Percentiles rank a stretch among this genome's conserved stretches.
Evolutionary conservation across 2,113 vertebrate genomes (phyloP).

Genomic region (Phrynocephalus versicolor): DNA sequence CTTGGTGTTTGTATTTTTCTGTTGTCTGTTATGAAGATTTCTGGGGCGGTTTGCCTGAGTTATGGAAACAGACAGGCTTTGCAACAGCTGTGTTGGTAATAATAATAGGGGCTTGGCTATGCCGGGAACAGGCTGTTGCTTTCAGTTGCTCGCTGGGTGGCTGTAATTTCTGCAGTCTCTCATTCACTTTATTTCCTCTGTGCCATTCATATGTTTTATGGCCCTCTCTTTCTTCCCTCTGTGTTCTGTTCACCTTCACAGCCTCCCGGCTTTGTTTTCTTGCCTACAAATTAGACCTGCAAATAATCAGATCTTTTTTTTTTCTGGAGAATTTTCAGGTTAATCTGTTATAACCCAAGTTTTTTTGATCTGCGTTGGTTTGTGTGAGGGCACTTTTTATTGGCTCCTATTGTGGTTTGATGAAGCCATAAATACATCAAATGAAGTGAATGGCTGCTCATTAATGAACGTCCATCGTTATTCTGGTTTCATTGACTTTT

Average conservation of each 20-base stretch:
- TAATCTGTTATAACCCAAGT: no score
- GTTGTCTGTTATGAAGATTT: constrained; percentile 22
- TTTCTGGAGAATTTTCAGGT: no score
- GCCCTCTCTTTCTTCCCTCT: fast-evolving
- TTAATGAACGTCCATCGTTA: no score
- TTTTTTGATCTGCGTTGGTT: no score
- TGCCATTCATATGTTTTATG: neutral
- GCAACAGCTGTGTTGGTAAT: constrained; percentile 42
- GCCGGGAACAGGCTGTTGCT: constrained; percentile 15
- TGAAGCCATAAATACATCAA: no score
- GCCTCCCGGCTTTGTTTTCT: neutral
- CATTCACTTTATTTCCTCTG: neutral
- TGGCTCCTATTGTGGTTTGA: no score
- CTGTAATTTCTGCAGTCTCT: neutral
- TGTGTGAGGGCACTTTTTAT: no score
- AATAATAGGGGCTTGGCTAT: neutral
- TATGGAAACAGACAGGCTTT: neutral
- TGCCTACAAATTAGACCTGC: neutral
- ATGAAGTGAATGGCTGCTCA: no score
- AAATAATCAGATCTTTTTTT: no score
- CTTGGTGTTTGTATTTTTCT: neutral
- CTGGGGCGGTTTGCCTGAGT: constrained; percentile 30
- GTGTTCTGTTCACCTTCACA: neutral
- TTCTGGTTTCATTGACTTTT: no score
- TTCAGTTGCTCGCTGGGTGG: neutral